These are phyloP conservation scores for Nibea coibor DNA, from an alignment of 2,113 vertebrate species.

Conservation along the genomic window DNA sequence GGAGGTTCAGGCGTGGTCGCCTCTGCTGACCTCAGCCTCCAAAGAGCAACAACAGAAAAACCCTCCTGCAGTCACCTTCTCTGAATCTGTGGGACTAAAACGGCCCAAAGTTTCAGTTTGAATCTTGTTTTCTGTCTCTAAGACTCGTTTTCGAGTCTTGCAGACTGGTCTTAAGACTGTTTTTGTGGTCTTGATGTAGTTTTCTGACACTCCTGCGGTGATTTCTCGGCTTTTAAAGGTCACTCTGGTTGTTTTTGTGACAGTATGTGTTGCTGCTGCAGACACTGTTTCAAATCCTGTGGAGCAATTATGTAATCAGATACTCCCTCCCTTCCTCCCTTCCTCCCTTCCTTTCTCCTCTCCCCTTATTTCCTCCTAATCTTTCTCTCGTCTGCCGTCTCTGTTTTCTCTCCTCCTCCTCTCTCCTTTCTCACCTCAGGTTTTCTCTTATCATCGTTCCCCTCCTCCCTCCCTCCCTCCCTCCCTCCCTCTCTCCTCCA, in stretches of 20 bases:
- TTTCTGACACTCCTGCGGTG: background rate
- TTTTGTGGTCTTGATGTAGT: background rate
- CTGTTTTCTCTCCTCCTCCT: background rate
- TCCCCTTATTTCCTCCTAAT: background rate
- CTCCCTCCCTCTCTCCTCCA: background rate
- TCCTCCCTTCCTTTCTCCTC: background rate
- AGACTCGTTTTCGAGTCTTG: background rate
- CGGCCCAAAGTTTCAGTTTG: too few species aligned
- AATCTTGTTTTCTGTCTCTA: too few species aligned
- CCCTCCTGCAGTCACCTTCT: constrained; percentile 38
- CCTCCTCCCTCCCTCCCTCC: background rate
- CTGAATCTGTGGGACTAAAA: too few species aligned
- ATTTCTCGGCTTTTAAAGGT: background rate
- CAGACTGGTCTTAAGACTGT: background rate
- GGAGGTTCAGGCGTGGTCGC: constrained; percentile 66
- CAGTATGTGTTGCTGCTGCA: constrained; percentile 37
- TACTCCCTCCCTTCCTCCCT: constrained; percentile 15
- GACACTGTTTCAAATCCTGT: constrained; percentile 55
- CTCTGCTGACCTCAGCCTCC: constrained; percentile 61
- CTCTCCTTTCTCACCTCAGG: constrained; percentile 2
- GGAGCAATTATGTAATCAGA: constrained; percentile 75
- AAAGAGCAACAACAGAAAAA: constrained; percentile 20
- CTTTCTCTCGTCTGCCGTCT: background rate
- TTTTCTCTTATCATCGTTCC: background rate
- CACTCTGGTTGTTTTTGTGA: background rate